Conservation (phyloP, 2,888 invertebrate genomes). For the Frankliniella fusca region DNA sequence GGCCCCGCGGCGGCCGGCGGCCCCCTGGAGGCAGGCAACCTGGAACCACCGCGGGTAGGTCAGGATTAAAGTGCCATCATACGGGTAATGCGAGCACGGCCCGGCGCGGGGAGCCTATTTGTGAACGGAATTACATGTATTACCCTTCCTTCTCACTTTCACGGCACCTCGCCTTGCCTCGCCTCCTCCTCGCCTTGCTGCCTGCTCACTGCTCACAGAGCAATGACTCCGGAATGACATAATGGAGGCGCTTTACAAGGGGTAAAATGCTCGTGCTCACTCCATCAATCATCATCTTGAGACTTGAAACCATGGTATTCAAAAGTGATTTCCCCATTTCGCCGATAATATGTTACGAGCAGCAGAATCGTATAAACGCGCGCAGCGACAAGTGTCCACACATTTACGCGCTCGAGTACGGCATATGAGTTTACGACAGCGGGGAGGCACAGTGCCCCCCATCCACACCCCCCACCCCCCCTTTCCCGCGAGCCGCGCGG, state of each 20-base stretch:
- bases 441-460: too few relatives aligned
- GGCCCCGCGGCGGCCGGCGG: background rate
- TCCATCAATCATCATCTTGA: background rate
- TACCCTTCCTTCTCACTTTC: background rate
- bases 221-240: background rate
- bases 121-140: conserved; percentile 22
- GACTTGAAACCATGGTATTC: background rate
- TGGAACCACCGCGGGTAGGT: background rate
- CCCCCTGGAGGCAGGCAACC: background rate
- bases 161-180: background rate
- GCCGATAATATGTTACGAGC: background rate
- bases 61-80: background rate
- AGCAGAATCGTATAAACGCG: background rate
- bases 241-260: background rate
- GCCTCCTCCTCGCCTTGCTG: background rate
- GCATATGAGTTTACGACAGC: too few relatives aligned
- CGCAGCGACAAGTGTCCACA: too few relatives aligned
- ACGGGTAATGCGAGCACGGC: background rate
- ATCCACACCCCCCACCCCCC: too few relatives aligned
- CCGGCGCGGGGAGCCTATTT: background rate
- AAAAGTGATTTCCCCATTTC: background rate
- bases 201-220: background rate
- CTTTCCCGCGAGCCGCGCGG: too few relatives aligned
- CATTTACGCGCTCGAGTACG: too few relatives aligned
- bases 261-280: background rate